Evolutionary conservation across 1,140 invertebrate genomes (phyloP).

Genomic region (Agrilus planipennis): DNA sequence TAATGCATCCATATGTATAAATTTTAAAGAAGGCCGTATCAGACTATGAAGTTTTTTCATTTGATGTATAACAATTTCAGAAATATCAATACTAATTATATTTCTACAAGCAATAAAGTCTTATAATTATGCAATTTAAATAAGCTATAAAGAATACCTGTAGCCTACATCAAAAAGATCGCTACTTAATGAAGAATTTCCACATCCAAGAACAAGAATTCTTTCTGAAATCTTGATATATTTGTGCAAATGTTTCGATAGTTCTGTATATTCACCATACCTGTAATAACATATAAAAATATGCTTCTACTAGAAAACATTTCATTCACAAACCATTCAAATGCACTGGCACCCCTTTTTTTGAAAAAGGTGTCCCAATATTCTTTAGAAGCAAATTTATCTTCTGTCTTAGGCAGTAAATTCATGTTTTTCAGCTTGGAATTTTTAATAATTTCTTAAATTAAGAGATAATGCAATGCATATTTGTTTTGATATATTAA

Average conservation of each 20-base stretch:
- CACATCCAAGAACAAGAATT: constrained; percentile 83
- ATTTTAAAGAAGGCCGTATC: constrained; percentile 59
- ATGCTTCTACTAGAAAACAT: not conserved
- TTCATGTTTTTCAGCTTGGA: constrained; percentile 42
- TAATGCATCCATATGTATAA: constrained; percentile 78
- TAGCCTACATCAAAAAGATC: constrained; percentile 86
- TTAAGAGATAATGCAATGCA: no score
- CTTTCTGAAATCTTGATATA: constrained; percentile 76
- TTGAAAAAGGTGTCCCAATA: constrained; percentile 95
- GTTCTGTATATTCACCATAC: constrained; percentile 90
- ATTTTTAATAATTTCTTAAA: no score
- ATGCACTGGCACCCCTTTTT: constrained; percentile 74
- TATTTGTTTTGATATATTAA: no score
- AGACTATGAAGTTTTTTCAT: constrained; percentile 66
- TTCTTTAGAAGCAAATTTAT: constrained; percentile 76
- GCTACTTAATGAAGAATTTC: constrained; percentile 83
- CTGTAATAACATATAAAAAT: no score
- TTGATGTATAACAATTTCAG: constrained; percentile 78
- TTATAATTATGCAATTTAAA: constrained; percentile 1
- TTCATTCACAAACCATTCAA: constrained; percentile 79
- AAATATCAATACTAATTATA: constrained; percentile 87
- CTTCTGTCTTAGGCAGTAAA: constrained; percentile 72
- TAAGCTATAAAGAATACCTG: constrained; percentile 35
- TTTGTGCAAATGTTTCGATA: constrained; percentile 76
- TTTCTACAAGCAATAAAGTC: constrained; percentile 39